Base-by-base conservation (phyloP, 2,113 vertebrate species). In the Ciconia stormi region DNA sequence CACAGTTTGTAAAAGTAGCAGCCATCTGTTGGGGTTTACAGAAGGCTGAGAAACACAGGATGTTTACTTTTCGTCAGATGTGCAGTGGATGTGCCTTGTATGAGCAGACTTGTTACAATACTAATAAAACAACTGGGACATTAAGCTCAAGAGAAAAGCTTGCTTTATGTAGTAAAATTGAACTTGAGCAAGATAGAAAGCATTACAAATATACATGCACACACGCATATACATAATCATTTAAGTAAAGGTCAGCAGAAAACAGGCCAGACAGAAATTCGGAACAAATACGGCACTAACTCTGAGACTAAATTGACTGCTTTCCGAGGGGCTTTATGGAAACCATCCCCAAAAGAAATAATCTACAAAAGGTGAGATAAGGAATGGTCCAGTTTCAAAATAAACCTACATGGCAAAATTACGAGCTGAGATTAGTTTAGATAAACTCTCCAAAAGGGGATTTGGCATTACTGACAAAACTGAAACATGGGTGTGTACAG, bases 21-120 rank as follows among this genome's bases (percentile, higher is more conserved):
- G 93, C 95, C 96, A 96, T 96, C 96, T 96, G 96, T 34, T 90
- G 87, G 87, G 91, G 78, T 90, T 95, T 94, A 80, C 4, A 80
- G 87, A 19, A 95, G 74, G 92, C 93, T 91, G 93, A 95, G 93
- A 88, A 95, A 93, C 80, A 88, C 96, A 94, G 96, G 96, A 95
- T 95, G 92, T 95, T 96, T 96, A 81, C 93, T 96, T 90, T 69
- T 47, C 30, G 61, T 97, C 92, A 85, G 93, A 93, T 85, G 90
- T 88, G 93, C 73, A 2, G 73, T 56, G 81, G 81, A 94, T 87
- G 91, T 69, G 95, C 73, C 87, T 91, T 5, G 34, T 66, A 53
- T 10, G 84, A 95, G 89, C 84, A 72, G 84, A 17, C 82, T 90
- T 58, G 66, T 52, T 88, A 85, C 44, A 76, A 22, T 40, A 30